Conservation (phyloP, 1,140 invertebrate species). For the Drosophila chauvacae region DNA sequence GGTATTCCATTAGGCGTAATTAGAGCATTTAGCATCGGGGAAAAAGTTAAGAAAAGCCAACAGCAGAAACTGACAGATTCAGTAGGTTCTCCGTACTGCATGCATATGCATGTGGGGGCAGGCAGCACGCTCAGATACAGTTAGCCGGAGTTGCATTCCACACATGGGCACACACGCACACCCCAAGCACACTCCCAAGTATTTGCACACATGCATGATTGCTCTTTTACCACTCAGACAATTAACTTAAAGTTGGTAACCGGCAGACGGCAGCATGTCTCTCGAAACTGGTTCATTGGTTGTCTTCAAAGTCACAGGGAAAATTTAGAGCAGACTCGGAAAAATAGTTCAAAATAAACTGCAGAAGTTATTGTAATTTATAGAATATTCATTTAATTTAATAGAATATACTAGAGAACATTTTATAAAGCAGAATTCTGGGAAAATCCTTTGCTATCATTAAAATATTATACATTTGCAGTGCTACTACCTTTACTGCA, state of each 20-base stretch:
- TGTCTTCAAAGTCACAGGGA: background rate
- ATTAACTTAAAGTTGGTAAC: slow-evolving; percentile 43
- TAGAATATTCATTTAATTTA: background rate
- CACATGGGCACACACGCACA: background rate
- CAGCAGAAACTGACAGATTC: slow-evolving; percentile 46
- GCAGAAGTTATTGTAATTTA: background rate
- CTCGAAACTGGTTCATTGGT: slow-evolving; percentile 21
- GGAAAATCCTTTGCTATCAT: background rate
- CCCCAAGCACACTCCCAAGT: background rate
- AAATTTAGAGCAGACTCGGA: background rate
- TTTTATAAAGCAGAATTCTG: background rate
- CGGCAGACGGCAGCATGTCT: slow-evolving; percentile 28
- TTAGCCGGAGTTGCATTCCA: slow-evolving; percentile 41
- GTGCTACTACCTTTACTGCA: background rate
- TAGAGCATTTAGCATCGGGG: slow-evolving; percentile 76
- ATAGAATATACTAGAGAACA: background rate
- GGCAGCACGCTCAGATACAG: slow-evolving; percentile 41
- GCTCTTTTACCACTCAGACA: slow-evolving; percentile 39
- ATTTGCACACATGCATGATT: slow-evolving; percentile 41
- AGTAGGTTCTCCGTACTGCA: slow-evolving; percentile 8
- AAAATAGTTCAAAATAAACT: background rate
- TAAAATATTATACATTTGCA: background rate
- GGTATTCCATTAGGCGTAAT: slow-evolving; percentile 80
- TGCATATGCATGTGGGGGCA: slow-evolving; percentile 13
- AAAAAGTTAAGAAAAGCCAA: slow-evolving; percentile 76